Conservation (phyloP, 1,140 invertebrate species). For the Diuraphis noxia region DNA sequence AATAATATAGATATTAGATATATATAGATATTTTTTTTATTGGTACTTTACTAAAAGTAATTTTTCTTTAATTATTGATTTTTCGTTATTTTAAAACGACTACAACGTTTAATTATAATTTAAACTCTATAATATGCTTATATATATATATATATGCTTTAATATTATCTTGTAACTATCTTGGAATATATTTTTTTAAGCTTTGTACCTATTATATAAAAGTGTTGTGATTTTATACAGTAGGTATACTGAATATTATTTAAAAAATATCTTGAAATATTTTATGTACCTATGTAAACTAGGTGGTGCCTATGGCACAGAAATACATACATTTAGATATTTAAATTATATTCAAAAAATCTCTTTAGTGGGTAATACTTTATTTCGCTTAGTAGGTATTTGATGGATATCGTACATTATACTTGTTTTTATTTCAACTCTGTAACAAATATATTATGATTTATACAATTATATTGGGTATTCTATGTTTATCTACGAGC, state of each 20-base stretch:
- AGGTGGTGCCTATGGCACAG: not conserved
- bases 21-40: not conserved
- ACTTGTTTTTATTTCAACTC: not conserved
- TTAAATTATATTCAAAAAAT: constrained; percentile 25
- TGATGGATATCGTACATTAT: not conserved
- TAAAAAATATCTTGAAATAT: not conserved
- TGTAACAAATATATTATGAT: not conserved
- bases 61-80: not conserved
- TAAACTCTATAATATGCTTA: not conserved
- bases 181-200: not conserved
- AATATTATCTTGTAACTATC: not conserved
- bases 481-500: not conserved
- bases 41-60: not conserved
- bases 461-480: constrained; percentile 13
- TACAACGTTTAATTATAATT: constrained; percentile 10
- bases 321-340: not conserved
- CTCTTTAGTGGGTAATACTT: not conserved
- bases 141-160: too few species aligned
- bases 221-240: not conserved
- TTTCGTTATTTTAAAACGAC: not conserved
- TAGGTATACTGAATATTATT: not conserved
- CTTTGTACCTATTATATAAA: not conserved
- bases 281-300: not conserved
- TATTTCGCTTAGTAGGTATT: not conserved
- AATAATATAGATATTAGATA: not conserved